A percentile compares a stretch with the other conserved stretches of the same genome.
Conservation (phyloP, 2,113 vertebrate genomes). For the Odocoileus virginianus region DNA sequence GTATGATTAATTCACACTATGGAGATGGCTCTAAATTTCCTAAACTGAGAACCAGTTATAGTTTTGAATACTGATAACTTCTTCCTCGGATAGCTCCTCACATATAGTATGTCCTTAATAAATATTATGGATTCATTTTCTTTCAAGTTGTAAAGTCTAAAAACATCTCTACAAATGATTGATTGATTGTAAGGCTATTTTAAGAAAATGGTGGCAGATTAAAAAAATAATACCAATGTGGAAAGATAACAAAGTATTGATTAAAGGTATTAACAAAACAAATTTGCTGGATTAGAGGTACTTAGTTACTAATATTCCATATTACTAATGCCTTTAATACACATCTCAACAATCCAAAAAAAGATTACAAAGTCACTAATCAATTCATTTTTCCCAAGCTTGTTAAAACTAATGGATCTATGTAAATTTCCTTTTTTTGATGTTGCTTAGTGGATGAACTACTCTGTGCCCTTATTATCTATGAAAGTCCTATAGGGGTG, state of each 20-base stretch:
- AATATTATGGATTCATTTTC: background rate
- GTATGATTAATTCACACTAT: background rate
- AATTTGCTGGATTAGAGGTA: background rate
- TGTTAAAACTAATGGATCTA: background rate
- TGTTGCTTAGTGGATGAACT: background rate
- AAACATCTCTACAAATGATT: background rate
- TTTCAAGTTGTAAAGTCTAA: background rate
- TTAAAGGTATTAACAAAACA: slow-evolving; percentile 14
- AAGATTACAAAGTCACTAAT: background rate
- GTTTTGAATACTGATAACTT: background rate
- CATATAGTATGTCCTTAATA: background rate
- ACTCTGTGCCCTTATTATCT: background rate
- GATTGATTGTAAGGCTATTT: background rate
- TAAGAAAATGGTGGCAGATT: background rate
- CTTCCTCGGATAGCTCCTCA: background rate
- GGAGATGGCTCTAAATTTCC: background rate
- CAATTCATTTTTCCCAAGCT: background rate
- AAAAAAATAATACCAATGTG: background rate
- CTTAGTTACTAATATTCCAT: background rate
- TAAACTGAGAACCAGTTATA: background rate
- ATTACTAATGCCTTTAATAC: background rate
- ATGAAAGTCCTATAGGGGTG: background rate
- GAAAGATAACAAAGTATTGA: slow-evolving; percentile 1
- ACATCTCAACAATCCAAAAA: slow-evolving; percentile 7
- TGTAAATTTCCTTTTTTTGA: background rate